phyloP scores from a whole-genome alignment of 2,797 vertebrate species.

The Takifugu rubripes region DNA sequence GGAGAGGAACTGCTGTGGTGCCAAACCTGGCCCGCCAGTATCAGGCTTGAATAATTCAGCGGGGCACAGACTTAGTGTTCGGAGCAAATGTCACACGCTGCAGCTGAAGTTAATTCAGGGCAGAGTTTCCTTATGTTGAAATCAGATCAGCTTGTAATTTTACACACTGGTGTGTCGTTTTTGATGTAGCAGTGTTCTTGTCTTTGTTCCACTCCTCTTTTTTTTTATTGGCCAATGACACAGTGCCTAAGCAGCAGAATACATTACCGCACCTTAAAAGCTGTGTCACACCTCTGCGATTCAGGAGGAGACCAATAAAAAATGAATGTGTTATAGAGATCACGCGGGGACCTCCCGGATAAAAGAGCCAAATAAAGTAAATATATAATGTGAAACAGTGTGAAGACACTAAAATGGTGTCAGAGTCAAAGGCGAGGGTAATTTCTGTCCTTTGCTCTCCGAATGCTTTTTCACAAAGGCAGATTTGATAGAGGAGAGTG shows the following conservation, averaged over 20 bases:
- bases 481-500: conserved; percentile 12
- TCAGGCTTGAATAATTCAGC: not conserved
- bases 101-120: not conserved
- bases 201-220: not conserved
- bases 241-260: conserved; percentile 5
- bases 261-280: conserved; percentile 31
- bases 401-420: conserved; percentile 71
- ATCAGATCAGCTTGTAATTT: no score
- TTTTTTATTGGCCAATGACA: not conserved
- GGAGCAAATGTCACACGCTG: not conserved
- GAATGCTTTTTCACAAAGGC: conserved; percentile 72
- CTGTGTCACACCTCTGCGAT: conserved; percentile 54
- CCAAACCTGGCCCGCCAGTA: not conserved
- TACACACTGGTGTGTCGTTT: no score
- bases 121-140: not conserved
- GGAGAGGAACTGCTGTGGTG: not conserved
- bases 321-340: conserved; percentile 60
- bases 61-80: not conserved
- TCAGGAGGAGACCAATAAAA: conserved; percentile 56
- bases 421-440: conserved; percentile 68
- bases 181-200: not conserved
- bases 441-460: conserved; percentile 57
- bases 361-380: conserved; percentile 66
- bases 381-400: conserved; percentile 69
- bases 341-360: conserved; percentile 36